Base-by-base conservation (phyloP, 1,140 invertebrate genomes). In the Lethrus apterus region DNA sequence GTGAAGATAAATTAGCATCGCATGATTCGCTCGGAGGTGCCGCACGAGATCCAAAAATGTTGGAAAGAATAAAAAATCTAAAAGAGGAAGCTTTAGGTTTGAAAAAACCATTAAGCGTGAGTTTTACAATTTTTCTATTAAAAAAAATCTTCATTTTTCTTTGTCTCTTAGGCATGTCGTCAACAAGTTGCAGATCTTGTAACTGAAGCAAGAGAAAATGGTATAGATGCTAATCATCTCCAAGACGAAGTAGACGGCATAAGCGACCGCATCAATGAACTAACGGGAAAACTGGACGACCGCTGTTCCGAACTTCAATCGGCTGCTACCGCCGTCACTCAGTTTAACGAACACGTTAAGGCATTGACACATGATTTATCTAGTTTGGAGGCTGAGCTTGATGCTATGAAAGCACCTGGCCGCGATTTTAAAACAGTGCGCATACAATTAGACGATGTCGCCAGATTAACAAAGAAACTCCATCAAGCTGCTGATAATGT, bases 261-360 rank as follows among this genome's bases (percentile, higher is more conserved):
- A 4, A 78, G 78, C 5, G 86, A 91, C 56, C 75, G 89, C 17
- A 83, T 91, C 48, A 76, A 81, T 17, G 80, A 89, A 44, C 69
- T 98, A 1, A 78, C 83, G 58, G 74, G 76, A 0, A 81, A 86
- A 63, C 63, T 93, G 3, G 80, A 85, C 35, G 87, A 89, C 54
- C 75, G 89, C 5, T 83, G 85, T 43, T 78, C 79, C 33, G 81
- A 86, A 51, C 70, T 96, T 30, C 89, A 94, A 56, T 85, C 84
- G 10, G 91, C 91, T 1, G 86, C 90, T 1, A 84, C 85, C 9
- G 89, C 86, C 13, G 81, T 91, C 21, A 81, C 85, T 11, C 85
- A 86, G 53, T 93, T 93, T 66, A 89, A 86, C 58, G 87, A 91
- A 33, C 81, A 87, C 66, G 79, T 91, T 1, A 93, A 92, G 64